Conservation (phyloP, 2,113 vertebrate genomes). For the Ptychochromis oligacanthus region DNA sequence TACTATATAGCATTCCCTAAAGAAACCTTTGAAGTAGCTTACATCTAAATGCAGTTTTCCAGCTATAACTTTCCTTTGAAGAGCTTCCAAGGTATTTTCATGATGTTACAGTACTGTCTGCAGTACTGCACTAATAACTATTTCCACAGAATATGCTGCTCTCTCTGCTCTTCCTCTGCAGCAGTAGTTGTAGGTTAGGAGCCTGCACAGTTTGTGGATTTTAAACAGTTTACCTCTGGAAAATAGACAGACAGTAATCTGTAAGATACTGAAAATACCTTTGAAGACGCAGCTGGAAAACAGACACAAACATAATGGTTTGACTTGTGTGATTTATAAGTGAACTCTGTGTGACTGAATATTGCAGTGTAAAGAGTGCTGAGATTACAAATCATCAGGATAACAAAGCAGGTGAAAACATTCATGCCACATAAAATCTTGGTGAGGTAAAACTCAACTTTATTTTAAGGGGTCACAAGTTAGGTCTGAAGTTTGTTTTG, state of each 20-base stretch:
- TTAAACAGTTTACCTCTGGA: not conserved
- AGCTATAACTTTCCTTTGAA: not conserved
- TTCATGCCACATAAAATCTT: not conserved
- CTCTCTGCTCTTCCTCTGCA: not conserved
- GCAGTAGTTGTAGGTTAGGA: not conserved
- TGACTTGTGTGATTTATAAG: not conserved
- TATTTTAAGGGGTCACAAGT: not conserved
- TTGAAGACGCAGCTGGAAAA: not conserved
- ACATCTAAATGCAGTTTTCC: not conserved
- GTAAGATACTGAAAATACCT: not conserved
- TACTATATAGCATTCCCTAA: conserved; percentile 2
- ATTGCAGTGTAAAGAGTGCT: not conserved
- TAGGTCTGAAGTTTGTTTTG: conserved; percentile 21
- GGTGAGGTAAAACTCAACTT: not conserved
- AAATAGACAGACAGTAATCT: not conserved
- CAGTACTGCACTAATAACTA: too few species aligned
- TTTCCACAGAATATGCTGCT: not conserved
- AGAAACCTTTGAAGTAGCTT: not conserved
- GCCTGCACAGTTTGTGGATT: not conserved
- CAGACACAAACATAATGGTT: not conserved
- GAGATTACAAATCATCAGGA: not conserved
- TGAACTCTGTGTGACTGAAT: not conserved
- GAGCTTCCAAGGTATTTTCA: not conserved
- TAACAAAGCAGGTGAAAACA: not conserved
- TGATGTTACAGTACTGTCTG: not conserved